Percentiles rank a stretch among this genome's conserved stretches.
These are phyloP conservation scores for Chondrilla cf. caribensis DNA, from an alignment of 37 sponge, comb jelly and placozoan species.

Conservation along the genomic window DNA sequence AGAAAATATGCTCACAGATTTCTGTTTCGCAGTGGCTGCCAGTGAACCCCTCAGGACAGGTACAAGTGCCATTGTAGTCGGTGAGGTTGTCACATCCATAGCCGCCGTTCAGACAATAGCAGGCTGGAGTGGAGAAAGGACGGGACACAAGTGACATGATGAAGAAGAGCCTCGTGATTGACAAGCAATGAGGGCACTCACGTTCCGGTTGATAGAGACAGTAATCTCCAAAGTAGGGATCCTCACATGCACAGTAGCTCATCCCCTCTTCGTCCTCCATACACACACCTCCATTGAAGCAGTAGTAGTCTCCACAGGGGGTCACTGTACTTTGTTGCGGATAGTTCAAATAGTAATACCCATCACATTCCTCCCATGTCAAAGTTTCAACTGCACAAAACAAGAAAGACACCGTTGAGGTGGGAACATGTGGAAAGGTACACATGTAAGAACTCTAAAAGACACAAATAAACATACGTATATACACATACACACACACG, in stretches of 20 bases:
- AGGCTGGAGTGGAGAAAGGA: background rate
- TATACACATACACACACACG: background rate
- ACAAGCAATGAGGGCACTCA: too few relatives aligned
- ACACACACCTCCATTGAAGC: slow-evolving; percentile 3
- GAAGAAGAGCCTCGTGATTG: too few relatives aligned
- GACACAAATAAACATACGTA: background rate
- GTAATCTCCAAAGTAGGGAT: slow-evolving; percentile 4
- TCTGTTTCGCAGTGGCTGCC: slow-evolving; percentile 1
- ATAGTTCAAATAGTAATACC: too few relatives aligned
- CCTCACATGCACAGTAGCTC: background rate
- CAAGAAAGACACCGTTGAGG: too few relatives aligned
- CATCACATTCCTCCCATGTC: too few relatives aligned
- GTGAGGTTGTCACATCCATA: background rate
- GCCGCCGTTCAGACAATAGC: slow-evolving; percentile 3
- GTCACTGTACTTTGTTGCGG: background rate
- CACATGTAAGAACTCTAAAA: too few relatives aligned
- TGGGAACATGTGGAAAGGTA: too few relatives aligned
- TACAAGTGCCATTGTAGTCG: background rate
- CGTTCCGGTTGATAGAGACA: slow-evolving; percentile 8
- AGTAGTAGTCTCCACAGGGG: slow-evolving; percentile 22
- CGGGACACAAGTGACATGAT: too few relatives aligned
- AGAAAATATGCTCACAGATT: slow-evolving; percentile 11
- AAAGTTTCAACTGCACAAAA: too few relatives aligned
- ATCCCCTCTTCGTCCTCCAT: background rate
- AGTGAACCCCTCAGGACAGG: slow-evolving; percentile 20